Evolutionary conservation across 2,113 vertebrate species (phyloP).

Genomic region (Sphyrna mokarran): DNA sequence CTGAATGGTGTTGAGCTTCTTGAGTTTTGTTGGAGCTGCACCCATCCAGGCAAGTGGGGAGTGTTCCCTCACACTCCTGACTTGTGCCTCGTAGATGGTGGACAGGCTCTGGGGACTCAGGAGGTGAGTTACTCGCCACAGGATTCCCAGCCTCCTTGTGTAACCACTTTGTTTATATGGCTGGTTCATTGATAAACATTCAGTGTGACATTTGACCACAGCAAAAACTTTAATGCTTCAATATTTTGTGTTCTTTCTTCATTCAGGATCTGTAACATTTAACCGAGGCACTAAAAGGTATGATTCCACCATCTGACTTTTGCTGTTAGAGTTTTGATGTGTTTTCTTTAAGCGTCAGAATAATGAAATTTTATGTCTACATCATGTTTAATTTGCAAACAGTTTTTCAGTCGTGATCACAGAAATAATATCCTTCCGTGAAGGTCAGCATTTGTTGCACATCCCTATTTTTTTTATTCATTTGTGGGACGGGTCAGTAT

Average conservation of each 20-base stretch:
- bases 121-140: neutral
- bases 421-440: too few relatives aligned
- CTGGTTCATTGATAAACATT: neutral
- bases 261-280: neutral
- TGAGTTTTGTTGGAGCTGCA: neutral
- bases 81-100: neutral
- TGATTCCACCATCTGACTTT: neutral
- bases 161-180: neutral
- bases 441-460: too few relatives aligned
- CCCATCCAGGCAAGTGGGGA: neutral
- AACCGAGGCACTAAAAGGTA: neutral
- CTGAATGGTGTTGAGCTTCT: neutral
- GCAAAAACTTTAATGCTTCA: neutral
- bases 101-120: neutral
- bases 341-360: neutral
- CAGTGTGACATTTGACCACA: neutral
- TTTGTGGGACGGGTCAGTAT: too few relatives aligned
- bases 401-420: too few relatives aligned
- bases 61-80: neutral
- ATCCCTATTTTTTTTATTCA: too few relatives aligned
- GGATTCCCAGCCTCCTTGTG: neutral
- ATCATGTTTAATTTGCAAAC: neutral
- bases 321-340: neutral
- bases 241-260: neutral
- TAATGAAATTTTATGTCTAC: too few relatives aligned